These are phyloP conservation scores for Enteromius thamalakanensis DNA, from an alignment of 2,797 vertebrate species.

Conservation along the genomic window DNA sequence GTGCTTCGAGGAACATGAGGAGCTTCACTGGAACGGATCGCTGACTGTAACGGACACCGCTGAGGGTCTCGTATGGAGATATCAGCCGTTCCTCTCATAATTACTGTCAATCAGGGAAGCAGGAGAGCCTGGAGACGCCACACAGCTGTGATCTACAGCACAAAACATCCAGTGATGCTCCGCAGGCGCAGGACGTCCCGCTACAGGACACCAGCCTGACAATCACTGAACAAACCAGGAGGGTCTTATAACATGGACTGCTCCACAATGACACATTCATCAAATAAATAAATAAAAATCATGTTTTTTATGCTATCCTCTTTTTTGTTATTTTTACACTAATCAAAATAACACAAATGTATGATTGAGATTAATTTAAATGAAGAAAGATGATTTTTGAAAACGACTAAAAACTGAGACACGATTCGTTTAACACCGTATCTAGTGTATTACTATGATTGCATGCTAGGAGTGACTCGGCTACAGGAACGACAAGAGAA, in stretches of 20 bases:
- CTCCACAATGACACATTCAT: background rate
- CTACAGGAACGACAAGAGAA: background rate
- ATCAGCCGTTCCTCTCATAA: slow-evolving; percentile 36
- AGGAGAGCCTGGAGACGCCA: slow-evolving; percentile 28
- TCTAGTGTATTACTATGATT: background rate
- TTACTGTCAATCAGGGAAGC: slow-evolving; percentile 51
- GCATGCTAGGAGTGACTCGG: background rate
- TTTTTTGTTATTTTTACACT: too few species aligned
- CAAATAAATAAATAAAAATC: too few species aligned
- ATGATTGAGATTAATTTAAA: too few species aligned
- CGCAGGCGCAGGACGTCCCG: slow-evolving; percentile 43
- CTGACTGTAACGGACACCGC: slow-evolving; percentile 34
- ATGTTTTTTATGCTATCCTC: too few species aligned
- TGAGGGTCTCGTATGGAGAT: slow-evolving; percentile 43
- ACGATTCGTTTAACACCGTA: background rate
- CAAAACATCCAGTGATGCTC: slow-evolving; percentile 42
- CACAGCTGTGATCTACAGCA: slow-evolving; percentile 51
- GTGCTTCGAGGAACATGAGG: background rate
- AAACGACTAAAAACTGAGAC: too few species aligned
- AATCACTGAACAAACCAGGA: background rate
- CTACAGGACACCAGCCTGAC: background rate
- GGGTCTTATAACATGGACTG: background rate
- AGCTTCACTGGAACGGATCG: background rate
- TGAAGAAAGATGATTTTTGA: too few species aligned
- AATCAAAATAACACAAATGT: too few species aligned